Base-by-base conservation (phyloP, 1,140 invertebrate genomes). In the Eulimnadia texana region DNA sequence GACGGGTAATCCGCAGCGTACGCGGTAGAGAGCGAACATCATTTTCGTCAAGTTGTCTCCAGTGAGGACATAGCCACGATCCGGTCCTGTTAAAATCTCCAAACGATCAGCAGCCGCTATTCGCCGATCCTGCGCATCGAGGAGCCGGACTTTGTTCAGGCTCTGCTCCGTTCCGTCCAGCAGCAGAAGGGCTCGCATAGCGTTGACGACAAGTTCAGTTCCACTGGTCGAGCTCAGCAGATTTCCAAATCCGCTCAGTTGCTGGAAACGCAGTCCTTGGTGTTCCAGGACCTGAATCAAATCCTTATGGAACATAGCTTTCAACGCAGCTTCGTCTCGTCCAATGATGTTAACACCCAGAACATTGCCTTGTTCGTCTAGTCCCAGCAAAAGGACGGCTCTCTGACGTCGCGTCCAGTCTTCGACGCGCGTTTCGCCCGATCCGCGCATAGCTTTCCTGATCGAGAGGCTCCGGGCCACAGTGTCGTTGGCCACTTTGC, bases 1-100 rank as follows among this genome's bases (percentile, higher is more conserved):
- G 13, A 57, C 55, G 2, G 55, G 55, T 2, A 57, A 27, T 3
- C 55, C 55, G 33, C 55, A 57, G 55, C 55, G 55, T 2, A 57
- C 29, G 0, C 55, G 55, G 29, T 57, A 57, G 22, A 57, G 55
- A 1, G 55, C 55, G 19, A 57, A 57, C 55, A 57, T 57, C 55
- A 57, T 57, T 33, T 57, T 57, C 13, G 55, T 57, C 27, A 57
- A 23, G 29, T 57, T 57, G 27, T 57, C 55, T 3, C 55, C 55
- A 2, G 55, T 57, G 10, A 57, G 55, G 10, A 57, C 55, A 22
- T 57, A 57, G 3, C 55, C 55, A 2, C 22, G 28, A 29, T 57
- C 28, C 29, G 27, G 27, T 13, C 55, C 55, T 13, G 25, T 29
- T 0, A 57, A 29, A 13, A 29, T 33, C 1, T 20, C 0, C 22